Evolutionary conservation across 1,140 invertebrate species (phyloP).

Genomic region (Drosophila micromelanica): DNA sequence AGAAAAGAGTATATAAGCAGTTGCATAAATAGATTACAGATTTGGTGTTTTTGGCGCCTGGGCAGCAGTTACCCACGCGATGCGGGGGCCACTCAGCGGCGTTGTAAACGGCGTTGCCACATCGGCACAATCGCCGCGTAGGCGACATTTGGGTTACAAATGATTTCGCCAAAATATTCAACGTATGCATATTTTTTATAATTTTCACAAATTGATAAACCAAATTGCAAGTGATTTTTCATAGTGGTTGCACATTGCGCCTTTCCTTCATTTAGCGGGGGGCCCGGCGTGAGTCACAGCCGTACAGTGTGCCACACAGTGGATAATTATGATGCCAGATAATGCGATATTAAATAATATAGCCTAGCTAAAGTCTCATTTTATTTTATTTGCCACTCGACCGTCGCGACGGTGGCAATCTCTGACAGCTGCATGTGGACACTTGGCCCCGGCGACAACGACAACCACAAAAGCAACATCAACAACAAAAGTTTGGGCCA

Average conservation of each 20-base stretch:
- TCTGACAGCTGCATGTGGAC: conserved; percentile 76
- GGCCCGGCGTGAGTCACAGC: conserved; percentile 54
- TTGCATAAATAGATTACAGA: conserved; percentile 74
- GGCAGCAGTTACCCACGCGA: conserved; percentile 25
- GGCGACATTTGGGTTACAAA: conserved; percentile 73
- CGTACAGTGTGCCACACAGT: conserved; percentile 17
- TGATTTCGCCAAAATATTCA: conserved; percentile 81
- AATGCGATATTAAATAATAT: conserved; percentile 74
- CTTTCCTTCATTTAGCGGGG: conserved; percentile 1
- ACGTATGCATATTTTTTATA: conserved; percentile 83
- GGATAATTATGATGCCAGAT: conserved; percentile 82
- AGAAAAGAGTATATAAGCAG: conserved; percentile 60
- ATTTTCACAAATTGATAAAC: conserved; percentile 83
- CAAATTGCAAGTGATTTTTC: conserved; percentile 83
- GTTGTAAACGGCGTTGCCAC: conserved; percentile 58
- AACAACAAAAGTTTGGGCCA: conserved; percentile 26
- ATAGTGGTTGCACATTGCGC: conserved; percentile 50
- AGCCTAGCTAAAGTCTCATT: conserved; percentile 54
- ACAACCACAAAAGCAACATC: not conserved
- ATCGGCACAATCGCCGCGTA: conserved; percentile 58
- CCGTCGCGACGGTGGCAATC: conserved; percentile 64
- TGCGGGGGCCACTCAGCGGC: conserved; percentile 28
- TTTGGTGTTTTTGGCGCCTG: conserved; percentile 61
- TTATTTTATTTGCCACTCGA: conserved; percentile 66
- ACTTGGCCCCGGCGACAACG: conserved; percentile 42